phyloP scores from a whole-genome alignment of 1,140 invertebrate genomes.

The Caenorhabditis inopinata region DNA sequence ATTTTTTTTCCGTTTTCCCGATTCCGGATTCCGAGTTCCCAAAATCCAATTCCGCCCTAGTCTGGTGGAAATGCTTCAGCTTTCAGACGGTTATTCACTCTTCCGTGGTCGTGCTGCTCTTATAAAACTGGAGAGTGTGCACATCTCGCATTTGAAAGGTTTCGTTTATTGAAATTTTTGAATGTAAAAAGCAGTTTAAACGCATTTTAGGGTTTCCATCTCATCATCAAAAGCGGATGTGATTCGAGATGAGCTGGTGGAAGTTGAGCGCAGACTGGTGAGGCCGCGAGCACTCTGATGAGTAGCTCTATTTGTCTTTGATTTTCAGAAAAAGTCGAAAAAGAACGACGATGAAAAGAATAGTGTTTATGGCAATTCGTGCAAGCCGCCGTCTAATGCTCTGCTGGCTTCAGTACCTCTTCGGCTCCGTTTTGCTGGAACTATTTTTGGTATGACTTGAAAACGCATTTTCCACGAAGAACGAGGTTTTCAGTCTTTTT shows the following conservation, averaged over 20 bases:
- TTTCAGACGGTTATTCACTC: background rate
- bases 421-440: background rate
- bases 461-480: background rate
- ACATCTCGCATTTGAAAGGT: slow-evolving; percentile 5
- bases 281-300: background rate
- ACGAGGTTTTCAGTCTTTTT: background rate
- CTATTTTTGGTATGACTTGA: background rate
- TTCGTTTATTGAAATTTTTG: background rate
- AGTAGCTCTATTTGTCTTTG: too few relatives aligned
- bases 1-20: too few relatives aligned
- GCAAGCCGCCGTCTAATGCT: background rate
- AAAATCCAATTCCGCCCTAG: too few relatives aligned
- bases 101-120: slow-evolving; percentile 12
- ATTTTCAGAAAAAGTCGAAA: background rate
- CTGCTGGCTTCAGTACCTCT: background rate
- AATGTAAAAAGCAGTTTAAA: background rate
- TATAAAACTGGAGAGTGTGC: background rate
- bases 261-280: background rate
- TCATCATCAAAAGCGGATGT: background rate
- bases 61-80: background rate
- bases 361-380: background rate
- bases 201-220: background rate
- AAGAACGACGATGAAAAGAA: background rate
- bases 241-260: slow-evolving; percentile 3
- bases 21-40: too few relatives aligned